phyloP scores from a whole-genome alignment of 2,113 vertebrate genomes.

The Cavia aperea region DNA sequence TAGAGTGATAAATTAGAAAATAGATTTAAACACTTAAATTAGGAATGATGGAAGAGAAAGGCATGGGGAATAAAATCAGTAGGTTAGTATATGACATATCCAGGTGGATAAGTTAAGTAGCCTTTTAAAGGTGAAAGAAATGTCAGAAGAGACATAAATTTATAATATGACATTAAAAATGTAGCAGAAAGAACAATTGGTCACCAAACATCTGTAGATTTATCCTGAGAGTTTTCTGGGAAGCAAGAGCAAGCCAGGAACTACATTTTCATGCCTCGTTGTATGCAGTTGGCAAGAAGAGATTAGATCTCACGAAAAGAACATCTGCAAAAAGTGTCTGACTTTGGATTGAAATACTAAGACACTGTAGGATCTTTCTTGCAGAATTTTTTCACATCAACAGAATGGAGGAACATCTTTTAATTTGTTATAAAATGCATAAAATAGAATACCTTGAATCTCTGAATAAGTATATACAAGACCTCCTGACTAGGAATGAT shows the following conservation, averaged over 20 bases:
- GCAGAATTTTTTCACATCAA: not conserved
- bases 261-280: not conserved
- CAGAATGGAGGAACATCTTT: not conserved
- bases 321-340: not conserved
- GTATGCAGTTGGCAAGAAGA: not conserved
- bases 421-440: not conserved
- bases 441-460: not conserved
- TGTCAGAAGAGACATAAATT: not conserved
- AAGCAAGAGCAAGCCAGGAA: not conserved
- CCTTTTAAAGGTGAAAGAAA: not conserved
- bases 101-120: not conserved
- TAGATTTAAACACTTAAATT: not conserved
- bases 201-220: not conserved
- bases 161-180: not conserved
- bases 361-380: not conserved
- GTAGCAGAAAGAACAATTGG: not conserved
- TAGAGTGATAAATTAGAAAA: not conserved
- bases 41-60: not conserved
- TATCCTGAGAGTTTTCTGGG: not conserved
- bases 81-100: not conserved
- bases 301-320: not conserved
- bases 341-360: not conserved
- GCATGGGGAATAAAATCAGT: not conserved
- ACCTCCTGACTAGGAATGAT: not conserved
- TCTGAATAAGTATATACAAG: not conserved